Evolutionary conservation across 2,113 vertebrate species (phyloP).

Genomic region (Panurus biarmicus): DNA sequence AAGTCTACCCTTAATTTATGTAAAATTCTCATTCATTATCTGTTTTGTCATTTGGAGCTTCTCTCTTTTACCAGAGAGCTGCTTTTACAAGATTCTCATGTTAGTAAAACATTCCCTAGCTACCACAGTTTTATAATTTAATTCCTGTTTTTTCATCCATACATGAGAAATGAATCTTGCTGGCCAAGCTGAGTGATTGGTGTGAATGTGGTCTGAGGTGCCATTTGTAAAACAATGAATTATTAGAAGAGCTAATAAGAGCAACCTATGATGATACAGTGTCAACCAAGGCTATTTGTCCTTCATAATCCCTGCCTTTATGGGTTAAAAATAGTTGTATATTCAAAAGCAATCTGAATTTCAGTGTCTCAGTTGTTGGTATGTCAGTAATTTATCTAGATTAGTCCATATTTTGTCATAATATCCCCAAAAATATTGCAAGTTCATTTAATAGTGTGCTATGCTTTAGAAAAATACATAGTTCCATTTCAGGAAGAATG

Average conservation of each 20-base stretch:
- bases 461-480: not conserved
- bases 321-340: slow-evolving; percentile 31
- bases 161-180: not conserved
- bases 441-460: not conserved
- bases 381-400: not conserved
- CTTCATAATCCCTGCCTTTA: slow-evolving; percentile 10
- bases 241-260: not conserved
- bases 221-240: not conserved
- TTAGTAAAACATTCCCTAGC: not conserved
- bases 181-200: not conserved
- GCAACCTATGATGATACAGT: not conserved
- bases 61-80: not conserved
- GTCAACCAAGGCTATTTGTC: slow-evolving; percentile 1
- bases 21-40: not conserved
- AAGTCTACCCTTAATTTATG: not conserved
- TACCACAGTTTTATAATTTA: not conserved
- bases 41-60: not conserved
- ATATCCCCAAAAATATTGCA: not conserved
- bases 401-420: not conserved
- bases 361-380: not conserved
- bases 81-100: not conserved
- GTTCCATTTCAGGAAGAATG: not conserved
- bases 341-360: slow-evolving; percentile 29
- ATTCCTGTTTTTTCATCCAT: not conserved
- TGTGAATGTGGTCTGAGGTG: not conserved